Base-by-base conservation (phyloP, 2,888 invertebrate species). In the Dasysyrphus albostriatus region DNA sequence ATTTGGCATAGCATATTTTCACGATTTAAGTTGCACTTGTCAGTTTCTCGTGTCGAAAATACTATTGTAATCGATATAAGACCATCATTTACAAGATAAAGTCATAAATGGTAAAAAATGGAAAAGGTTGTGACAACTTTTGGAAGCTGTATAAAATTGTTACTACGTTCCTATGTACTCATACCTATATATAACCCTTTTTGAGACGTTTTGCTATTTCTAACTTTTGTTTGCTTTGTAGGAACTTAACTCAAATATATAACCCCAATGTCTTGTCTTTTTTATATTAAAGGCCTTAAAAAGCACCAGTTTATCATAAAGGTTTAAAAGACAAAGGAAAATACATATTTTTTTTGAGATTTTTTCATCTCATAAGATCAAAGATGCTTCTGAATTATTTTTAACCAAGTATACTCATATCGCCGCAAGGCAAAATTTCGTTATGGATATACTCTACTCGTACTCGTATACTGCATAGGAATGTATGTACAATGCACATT, bases 311-410 rank as follows among this genome's bases (percentile, higher is more conserved):
- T 65, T 47, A 34, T 34, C 16, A 59, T 39, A 34, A 47, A 67
- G 49, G 8, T 34, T 47, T 37, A 49, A 67, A 32, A 34, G 39
- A 42, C 49, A 67, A 67, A 67, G 49, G 34, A 49, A 34, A 16
- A 10, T 16, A 16, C 14, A 12, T 39, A 6, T 24, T 24, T 12
- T 37, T 19, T 49, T 47, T 9, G 10, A 7, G 47, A 65, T 47
- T 65, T 47, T 32, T 49, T 67, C 67, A 67, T 34, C 67, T 67
- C 67, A 34, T 49, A 69, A 69, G 54, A 54, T 69, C 69, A 69
- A 69, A 69, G 54, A 69, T 69, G 37, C 39, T 49, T 74, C 63
- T 54, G 51, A n/a, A 49, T 42, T 63, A 49, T 39, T 63, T 74
- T 63, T 63, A 74, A 54, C 47, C 63, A 51, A 51, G 54, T 24